Base-by-base conservation (phyloP, 1,140 invertebrate genomes). In the Drosophila paulistorum region DNA sequence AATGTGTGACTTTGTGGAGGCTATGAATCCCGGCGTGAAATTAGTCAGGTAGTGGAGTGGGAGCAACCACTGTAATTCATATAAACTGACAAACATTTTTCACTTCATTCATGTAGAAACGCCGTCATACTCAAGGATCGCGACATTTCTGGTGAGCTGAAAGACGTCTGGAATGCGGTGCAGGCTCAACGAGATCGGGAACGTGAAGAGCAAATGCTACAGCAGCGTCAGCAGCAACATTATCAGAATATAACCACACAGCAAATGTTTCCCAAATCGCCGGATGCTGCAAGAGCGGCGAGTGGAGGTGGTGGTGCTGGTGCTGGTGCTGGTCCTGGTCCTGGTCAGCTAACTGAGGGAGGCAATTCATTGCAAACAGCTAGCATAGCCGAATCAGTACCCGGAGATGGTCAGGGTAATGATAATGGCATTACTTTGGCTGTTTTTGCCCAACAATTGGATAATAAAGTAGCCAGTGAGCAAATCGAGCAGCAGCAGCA, bases 101-200 rank as follows among this genome's bases (percentile, higher is more conserved):
- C 26, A 23, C 30, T 55, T 11, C 42, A 30, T 9, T 1, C 10
- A 9, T n/a, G 42, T 61, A 92, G 94, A 74, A 93, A 93, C 64
- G 95, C 95, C 39, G 91, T 93, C 14, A 94, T 96, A 76, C 74
- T 96, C 37, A 95, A 94, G 77, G 95, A 96, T 85, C 92, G 95
- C 17, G 95, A 96, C 90, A 93, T 96, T 61, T 95, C 94, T 0
- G 95, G 95, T 0, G 95, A 96, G 87, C 89, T 96, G 26, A 96
- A 96, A 89, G 95, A 96, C 84, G 94, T 96, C 0, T 96, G 95
- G 95, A 94, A 94, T 26, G 94, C 94, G 0, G 94, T 96, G 3
- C 94, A 95, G 79, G 94, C 93, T 30, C 94, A 94, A 75, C 92
- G 94, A 37, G 95, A 95, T 72, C 81, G 93, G 33, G 95, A 95